Base-by-base conservation (phyloP, 2,888 invertebrate genomes). In the Diabrotica balteata region DNA sequence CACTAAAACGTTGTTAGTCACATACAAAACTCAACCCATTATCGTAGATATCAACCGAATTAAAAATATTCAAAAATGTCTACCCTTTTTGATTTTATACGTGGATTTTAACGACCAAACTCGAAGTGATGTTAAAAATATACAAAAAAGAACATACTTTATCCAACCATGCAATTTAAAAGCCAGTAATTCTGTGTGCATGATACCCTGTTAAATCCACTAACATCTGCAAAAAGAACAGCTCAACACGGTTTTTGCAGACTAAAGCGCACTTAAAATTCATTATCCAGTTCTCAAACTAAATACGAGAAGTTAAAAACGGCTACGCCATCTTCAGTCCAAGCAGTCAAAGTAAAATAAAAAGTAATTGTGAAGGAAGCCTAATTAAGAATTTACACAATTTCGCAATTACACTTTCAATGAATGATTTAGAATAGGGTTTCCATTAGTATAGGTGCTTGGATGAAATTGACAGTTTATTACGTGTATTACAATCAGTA, bases 301-400 rank as follows among this genome's bases (percentile, higher is more conserved):
- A 47, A 47, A 47, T 10, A 47, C 9, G 47, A 51, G n/a, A n/a
- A 9, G 17, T n/a, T 10, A 49, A n/a, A 49, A 49, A 51, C 52
- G 11, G 17, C 58, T 22, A 49, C 49, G 59, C 59, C 47, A 49
- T 11, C 46, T 17, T 9, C 32, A 11, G 49, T 47, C 10, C 47
- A 6, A 47, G 47, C 10, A 10, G 10, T 47, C 10, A 11, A 51
- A 51, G 11, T 51, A 60, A 60, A 51, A 60, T 51, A 60, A 51
- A 60, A 49, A 43, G 60, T 44, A 51, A 60, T 59, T 10, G 32
- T 11, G 59, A 60, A 60, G 17, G 60, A 22, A n/a, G 46, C 9
- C 32, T 63, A 54, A 55, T 63, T 63, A 63, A 63, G 47, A 55
- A 63, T 63, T 63, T 11, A 63, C 63, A 63, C 63, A 54, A 63